Conservation (phyloP, 2,113 vertebrate species). For the Tretioscincus oriximinensis region DNA sequence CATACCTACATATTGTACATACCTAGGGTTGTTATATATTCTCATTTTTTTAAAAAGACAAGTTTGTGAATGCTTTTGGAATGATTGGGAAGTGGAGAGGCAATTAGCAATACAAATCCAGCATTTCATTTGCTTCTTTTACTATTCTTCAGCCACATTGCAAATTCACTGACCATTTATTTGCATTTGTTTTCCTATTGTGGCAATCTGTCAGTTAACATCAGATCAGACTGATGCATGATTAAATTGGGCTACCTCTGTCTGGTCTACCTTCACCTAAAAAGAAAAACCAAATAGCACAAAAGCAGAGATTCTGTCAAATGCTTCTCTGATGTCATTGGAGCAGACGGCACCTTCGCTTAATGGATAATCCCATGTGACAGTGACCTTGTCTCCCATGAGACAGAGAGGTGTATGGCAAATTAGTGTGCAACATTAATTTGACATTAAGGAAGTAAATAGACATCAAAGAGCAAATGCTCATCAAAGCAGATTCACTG, state of each 20-base stretch:
- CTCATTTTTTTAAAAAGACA: too few relatives aligned
- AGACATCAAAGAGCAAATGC: constrained; percentile 36
- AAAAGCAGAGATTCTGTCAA: background rate
- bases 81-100: too few relatives aligned
- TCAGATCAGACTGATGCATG: constrained; percentile 6
- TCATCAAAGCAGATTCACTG: constrained; percentile 18
- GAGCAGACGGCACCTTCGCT: constrained; percentile 39
- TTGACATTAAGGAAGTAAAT: background rate
- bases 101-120: too few relatives aligned
- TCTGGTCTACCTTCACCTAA: background rate
- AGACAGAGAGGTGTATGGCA: constrained; percentile 17
- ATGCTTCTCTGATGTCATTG: background rate
- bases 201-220: constrained; percentile 7
- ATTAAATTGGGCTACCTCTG: background rate
- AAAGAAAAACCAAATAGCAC: background rate
- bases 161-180: background rate
- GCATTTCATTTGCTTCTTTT: too few relatives aligned
- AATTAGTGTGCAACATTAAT: constrained; percentile 14
- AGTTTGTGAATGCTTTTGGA: too few relatives aligned
- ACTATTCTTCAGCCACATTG: too few relatives aligned
- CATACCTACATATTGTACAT: too few relatives aligned
- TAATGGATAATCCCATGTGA: constrained; percentile 28
- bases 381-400: constrained; percentile 7
- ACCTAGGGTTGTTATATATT: too few relatives aligned
- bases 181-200: background rate